Evolutionary conservation across 1,140 invertebrate genomes (phyloP), one percentile per base, ranked within the genome.

Genomic region (Pseudobourletiella spinata): DNA sequence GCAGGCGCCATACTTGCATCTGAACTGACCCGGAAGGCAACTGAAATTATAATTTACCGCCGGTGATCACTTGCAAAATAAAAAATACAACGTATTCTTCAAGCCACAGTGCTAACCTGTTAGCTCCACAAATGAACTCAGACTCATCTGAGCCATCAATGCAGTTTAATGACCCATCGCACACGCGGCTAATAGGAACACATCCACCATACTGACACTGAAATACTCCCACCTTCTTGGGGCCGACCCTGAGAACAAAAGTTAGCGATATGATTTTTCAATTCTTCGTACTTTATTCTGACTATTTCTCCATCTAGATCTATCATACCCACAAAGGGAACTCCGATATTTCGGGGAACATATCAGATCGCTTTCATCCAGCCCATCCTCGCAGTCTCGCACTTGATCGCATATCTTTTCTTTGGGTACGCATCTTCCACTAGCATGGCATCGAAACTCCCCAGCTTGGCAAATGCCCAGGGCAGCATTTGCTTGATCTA

Each of bases 121-220:
- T 63, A 18, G 52, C 39, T 16, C 65, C 65, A 50, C 65, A 66
- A 22, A 66, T 52, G 24, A 61, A 39, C 44, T 66, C 65, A 16
- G 55, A 50, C 50, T 66, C 65, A 28, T 66, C 65, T 18, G 39
- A 51, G 22, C 65, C 65, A 30, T 66, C 65, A 3, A 59, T 57
- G 43, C 65, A 66, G 50, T 66, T 66, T 2, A 66, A 44, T 2
- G 50, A 2, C 2, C 67, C 67, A 51, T 69, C 67, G 39, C 67
- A 69, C n/a, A 69, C 64, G 42, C 64, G 18, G 25, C 32, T 59
- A 30, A 69, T n/a, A 3, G 67, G 64, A 32, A 69, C 57, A 30
- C 64, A 61, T 0, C 67, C 67, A 3, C 61, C 61, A 25, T 61
- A 69, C 25, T 66, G 57, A 50, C 67, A 69, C 32, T 69, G 67